Percentiles rank a stretch among this genome's conserved stretches.
Conservation (phyloP, 2,113 vertebrate species). For the Engraulis encrasicolus region DNA sequence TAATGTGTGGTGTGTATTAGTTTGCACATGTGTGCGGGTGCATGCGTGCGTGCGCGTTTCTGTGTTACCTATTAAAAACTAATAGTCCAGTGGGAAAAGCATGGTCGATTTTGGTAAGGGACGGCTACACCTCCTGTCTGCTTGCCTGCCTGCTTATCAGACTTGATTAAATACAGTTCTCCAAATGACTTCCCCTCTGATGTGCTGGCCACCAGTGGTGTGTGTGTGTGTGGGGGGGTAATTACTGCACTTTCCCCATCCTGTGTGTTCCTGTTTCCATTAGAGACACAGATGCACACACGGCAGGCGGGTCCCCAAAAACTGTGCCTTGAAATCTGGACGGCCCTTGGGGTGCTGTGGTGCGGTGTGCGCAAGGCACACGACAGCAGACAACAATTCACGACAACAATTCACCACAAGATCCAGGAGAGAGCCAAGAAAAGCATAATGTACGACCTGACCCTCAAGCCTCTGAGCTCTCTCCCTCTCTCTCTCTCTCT, state of each 20-base stretch:
- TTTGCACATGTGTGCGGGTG: slow-evolving; percentile 28
- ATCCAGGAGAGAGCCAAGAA: too few relatives aligned
- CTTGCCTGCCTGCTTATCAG: slow-evolving; percentile 68
- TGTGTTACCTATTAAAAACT: slow-evolving; percentile 58
- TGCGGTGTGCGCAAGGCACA: slow-evolving; percentile 37
- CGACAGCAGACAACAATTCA: too few relatives aligned
- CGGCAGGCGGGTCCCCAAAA: too few relatives aligned
- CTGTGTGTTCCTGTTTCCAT: slow-evolving; percentile 55
- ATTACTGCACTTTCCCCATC: slow-evolving; percentile 64
- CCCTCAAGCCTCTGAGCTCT: too few relatives aligned
- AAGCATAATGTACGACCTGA: too few relatives aligned
- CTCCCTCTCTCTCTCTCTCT: background rate
- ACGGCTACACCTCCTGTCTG: slow-evolving; percentile 45
- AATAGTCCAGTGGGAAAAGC: slow-evolving; percentile 71
- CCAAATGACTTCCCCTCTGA: slow-evolving; percentile 74
- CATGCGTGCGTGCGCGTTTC: slow-evolving; percentile 27
- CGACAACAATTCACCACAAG: too few relatives aligned
- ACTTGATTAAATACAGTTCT: slow-evolving; percentile 74
- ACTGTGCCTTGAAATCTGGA: too few relatives aligned
- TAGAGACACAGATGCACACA: too few relatives aligned
- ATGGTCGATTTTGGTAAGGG: slow-evolving; percentile 61
- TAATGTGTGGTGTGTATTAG: background rate
- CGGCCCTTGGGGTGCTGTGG: too few relatives aligned
- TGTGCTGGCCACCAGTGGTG: slow-evolving; percentile 70
- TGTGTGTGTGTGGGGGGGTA: slow-evolving; percentile 66